Base-by-base conservation (phyloP, 2,888 invertebrate genomes). In the Coleophora flavipennella region DNA sequence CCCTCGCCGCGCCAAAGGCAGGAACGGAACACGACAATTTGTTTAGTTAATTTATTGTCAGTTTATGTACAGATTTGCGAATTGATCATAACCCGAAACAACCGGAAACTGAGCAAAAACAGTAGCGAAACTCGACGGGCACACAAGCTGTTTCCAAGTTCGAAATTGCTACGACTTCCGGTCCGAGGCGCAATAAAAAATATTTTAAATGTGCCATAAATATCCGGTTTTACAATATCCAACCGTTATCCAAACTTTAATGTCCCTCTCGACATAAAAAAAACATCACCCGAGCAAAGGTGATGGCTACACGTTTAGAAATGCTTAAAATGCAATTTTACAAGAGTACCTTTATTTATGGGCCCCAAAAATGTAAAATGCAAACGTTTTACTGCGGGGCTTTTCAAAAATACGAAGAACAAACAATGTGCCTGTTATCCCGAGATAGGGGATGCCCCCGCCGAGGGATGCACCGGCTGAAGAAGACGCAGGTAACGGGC, bases 291-390 rank as follows among this genome's bases (percentile, higher is more conserved):
- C 58, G 59, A 60, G 55, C 66, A 68, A 74, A 78, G 72, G 75
- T 79, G 75, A 67, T 69, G 67, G 70, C 20, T 55, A 51, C 63
- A 63, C 70, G 64, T 75, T 77, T 62, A 70, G 68, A 79, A 74
- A 78, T 77, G 78, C 80, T 83, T 81, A 78, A 78, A 81, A 79
- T 81, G 81, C 80, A 81, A 84, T 84, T 81, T 81, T 76, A 77
- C 70, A 65, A 64, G 67, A 67, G 68, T 55, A 67, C 64, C 71
- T 72, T 75, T 80, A 81, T 81, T 81, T 80, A 80, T 80, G 76
- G 65, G 64, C 75, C 68, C 72, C 72, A 73, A 74, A 79, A 80
- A 81, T 81, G 77, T 78, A 76, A 81, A 81, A 80, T 78, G 73
- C 75, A 76, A 80, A 80, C 76, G 71, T 83, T 84, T 81, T 83